These are phyloP conservation scores for Otis tarda DNA, from an alignment of 2,113 vertebrate species.

Conservation along the genomic window DNA sequence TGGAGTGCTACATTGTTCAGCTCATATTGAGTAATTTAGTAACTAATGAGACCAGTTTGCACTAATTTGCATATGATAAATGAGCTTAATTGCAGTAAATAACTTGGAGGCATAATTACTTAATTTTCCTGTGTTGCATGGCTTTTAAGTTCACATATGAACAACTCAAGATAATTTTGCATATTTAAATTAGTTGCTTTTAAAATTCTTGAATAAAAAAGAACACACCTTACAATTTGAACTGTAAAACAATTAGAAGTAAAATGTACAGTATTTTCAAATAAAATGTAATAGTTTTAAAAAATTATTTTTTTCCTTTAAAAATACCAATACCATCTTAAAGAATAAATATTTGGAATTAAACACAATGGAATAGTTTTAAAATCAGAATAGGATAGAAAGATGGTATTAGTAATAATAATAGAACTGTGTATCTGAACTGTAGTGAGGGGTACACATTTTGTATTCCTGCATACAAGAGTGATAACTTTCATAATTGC, in stretches of 20 bases:
- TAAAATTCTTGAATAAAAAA: constrained; percentile 79
- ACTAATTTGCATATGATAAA: constrained; percentile 92
- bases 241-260: constrained; percentile 73
- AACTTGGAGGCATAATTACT: constrained; percentile 91
- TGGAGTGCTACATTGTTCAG: constrained; percentile 90
- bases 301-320: neutral
- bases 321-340: neutral
- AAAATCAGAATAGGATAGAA: neutral
- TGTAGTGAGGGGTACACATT: neutral
- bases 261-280: constrained; percentile 43
- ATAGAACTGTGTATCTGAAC: neutral
- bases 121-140: constrained; percentile 89
- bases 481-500: neutral
- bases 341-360: neutral
- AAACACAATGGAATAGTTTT: neutral
- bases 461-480: neutral
- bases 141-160: constrained; percentile 89
- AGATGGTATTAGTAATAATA: neutral
- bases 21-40: constrained; percentile 91
- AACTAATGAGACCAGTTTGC: constrained; percentile 90
- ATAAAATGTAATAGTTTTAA: neutral
- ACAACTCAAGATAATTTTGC: constrained; percentile 87
- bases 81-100: constrained; percentile 91
- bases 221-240: constrained; percentile 76
- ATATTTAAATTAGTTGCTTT: constrained; percentile 85